These are phyloP conservation scores for Lophotis ruficrista DNA, from an alignment of 2,113 vertebrate genomes.

Conservation along the genomic window DNA sequence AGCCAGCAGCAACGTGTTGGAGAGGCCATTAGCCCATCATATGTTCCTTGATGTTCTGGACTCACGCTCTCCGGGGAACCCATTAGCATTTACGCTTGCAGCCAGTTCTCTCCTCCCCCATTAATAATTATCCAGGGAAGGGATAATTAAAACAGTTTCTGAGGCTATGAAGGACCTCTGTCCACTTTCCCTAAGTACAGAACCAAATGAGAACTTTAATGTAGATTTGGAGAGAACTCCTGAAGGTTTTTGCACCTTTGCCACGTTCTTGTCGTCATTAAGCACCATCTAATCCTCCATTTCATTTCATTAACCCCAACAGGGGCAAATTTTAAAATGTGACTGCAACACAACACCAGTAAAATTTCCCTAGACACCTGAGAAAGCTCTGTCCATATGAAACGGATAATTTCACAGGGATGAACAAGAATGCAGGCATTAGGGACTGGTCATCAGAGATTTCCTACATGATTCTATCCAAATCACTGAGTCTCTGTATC, in stretches of 20 bases:
- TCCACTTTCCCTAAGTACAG: background rate
- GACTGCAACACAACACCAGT: background rate
- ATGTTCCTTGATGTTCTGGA: slow-evolving; percentile 46
- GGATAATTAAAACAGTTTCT: slow-evolving; percentile 59
- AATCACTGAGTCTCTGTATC: background rate
- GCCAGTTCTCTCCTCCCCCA: background rate
- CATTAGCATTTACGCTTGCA: slow-evolving; percentile 37
- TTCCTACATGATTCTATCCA: background rate
- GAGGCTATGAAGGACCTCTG: slow-evolving; percentile 45
- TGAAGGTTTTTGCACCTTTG: slow-evolving; percentile 43
- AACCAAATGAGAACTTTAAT: slow-evolving; percentile 27
- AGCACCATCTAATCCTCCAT: background rate
- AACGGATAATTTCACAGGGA: background rate
- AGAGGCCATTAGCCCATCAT: background rate
- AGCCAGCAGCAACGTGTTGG: background rate
- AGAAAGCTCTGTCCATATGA: background rate
- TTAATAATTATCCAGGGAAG: slow-evolving; percentile 36
- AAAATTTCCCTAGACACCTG: background rate
- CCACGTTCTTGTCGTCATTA: slow-evolving; percentile 35
- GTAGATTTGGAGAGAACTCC: background rate
- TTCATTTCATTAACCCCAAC: slow-evolving; percentile 47
- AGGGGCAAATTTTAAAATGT: background rate
- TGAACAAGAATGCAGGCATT: background rate
- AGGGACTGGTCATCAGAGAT: background rate
- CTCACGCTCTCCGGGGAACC: background rate